Conservation (phyloP, 2,888 invertebrate genomes). For the Laspeyria flexula region DNA sequence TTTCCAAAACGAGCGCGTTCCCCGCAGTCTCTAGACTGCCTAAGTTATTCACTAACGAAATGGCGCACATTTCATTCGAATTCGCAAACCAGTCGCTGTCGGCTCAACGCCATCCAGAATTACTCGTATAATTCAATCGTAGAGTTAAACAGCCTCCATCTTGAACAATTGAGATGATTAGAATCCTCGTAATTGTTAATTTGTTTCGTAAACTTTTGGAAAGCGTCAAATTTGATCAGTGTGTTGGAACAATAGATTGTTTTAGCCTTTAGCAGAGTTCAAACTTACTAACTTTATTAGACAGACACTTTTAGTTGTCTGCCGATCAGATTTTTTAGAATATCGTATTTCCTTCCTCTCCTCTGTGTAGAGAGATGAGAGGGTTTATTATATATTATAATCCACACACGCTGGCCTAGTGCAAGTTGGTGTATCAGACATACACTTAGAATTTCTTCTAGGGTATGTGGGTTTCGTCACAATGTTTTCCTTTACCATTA, state of each 20-base stretch:
- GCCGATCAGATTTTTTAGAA: not conserved
- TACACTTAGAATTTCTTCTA: too few relatives aligned
- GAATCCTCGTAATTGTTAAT: slow-evolving; percentile 44
- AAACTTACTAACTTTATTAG: slow-evolving; percentile 1
- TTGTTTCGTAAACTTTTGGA: slow-evolving; percentile 37
- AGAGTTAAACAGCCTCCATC: slow-evolving; percentile 38
- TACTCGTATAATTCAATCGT: slow-evolving; percentile 52
- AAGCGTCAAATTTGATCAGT: slow-evolving; percentile 27
- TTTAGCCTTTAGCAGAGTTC: slow-evolving; percentile 13
- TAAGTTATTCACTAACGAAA: slow-evolving; percentile 47
- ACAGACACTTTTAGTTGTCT: not conserved
- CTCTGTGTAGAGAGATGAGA: too few relatives aligned
- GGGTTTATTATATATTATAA: too few relatives aligned
- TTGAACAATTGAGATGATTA: slow-evolving; percentile 41
- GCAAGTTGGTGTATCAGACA: too few relatives aligned
- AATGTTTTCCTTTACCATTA: too few relatives aligned
- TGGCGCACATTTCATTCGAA: slow-evolving; percentile 51
- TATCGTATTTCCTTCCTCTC: too few relatives aligned
- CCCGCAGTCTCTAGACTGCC: slow-evolving; percentile 16
- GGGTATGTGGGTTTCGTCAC: too few relatives aligned
- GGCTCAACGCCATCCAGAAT: slow-evolving; percentile 37
- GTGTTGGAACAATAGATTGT: slow-evolving; percentile 22
- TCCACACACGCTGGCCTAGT: too few relatives aligned
- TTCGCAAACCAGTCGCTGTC: slow-evolving; percentile 29
- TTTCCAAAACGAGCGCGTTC: slow-evolving; percentile 22